These are phyloP conservation scores for Xenopus petersii DNA, from an alignment of 2,797 vertebrate genomes.

Conservation along the genomic window DNA sequence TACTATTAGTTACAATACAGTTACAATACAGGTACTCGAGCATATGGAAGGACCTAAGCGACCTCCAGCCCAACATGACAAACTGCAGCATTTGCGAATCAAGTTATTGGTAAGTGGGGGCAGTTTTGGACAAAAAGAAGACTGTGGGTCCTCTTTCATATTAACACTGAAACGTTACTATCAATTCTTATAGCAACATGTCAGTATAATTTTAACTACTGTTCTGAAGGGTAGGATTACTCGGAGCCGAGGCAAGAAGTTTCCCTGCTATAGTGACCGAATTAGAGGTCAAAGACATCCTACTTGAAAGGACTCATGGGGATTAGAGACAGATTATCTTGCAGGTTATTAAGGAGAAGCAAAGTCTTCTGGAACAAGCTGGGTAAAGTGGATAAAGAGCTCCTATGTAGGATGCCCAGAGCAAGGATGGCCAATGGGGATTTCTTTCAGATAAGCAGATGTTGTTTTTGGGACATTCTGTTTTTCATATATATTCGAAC, in stretches of 20 bases:
- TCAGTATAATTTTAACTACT: too few species aligned
- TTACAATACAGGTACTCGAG: too few species aligned
- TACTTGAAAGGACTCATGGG: conserved; percentile 20
- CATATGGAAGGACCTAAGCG: too few species aligned
- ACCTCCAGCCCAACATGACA: too few species aligned
- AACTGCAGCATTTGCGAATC: too few species aligned
- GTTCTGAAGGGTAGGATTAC: too few species aligned
- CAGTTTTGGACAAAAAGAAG: too few species aligned
- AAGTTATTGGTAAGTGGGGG: too few species aligned
- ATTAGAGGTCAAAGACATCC: conserved; percentile 31
- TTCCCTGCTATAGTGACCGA: conserved; percentile 10
- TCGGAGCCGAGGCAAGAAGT: neutral
- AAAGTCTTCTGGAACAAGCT: conserved; percentile 22
- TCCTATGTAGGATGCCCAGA: conserved; percentile 11
- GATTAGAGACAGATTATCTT: conserved; percentile 39
- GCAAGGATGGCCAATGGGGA: neutral
- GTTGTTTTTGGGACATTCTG: neutral
- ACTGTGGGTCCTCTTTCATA: too few species aligned
- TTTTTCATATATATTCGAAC: neutral
- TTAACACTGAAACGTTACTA: too few species aligned
- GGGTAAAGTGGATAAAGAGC: conserved; percentile 35
- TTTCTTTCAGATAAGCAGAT: neutral
- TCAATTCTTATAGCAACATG: too few species aligned
- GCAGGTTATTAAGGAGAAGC: conserved; percentile 34
- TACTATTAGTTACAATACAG: too few species aligned